Percentiles rank a stretch among this genome's conserved stretches.
Evolutionary conservation across 1,140 invertebrate genomes (phyloP).

Genomic region (Galendromus occidentalis): DNA sequence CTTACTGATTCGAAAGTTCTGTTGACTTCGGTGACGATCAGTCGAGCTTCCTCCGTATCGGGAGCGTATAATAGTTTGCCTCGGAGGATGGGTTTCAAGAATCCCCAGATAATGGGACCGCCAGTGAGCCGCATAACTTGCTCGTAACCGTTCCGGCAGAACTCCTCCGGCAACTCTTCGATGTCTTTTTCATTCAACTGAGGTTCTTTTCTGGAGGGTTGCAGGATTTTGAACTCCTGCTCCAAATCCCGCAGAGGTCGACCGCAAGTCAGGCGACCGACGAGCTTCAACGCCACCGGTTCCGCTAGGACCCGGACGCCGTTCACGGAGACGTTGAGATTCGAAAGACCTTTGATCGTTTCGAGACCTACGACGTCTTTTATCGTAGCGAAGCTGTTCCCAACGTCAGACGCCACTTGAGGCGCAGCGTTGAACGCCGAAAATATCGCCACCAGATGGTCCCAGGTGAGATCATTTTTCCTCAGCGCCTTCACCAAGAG

Average conservation of each 20-base stretch:
- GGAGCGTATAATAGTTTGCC: constrained; percentile 31
- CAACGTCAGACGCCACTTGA: not conserved
- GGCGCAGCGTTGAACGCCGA: not conserved
- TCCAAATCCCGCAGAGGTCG: constrained; percentile 18
- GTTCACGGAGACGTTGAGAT: not conserved
- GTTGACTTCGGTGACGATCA: constrained; percentile 25
- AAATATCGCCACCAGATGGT: constrained; percentile 1
- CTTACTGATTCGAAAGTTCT: not conserved
- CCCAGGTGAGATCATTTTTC: not conserved
- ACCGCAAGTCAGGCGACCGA: constrained; percentile 22
- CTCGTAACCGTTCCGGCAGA: constrained; percentile 27
- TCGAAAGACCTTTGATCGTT: constrained; percentile 10
- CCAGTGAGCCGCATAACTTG: constrained; percentile 22
- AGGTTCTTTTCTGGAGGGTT: constrained; percentile 16
- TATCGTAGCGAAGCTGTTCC: not conserved
- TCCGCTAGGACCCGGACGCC: constrained; percentile 11
- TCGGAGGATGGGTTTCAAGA: constrained; percentile 28
- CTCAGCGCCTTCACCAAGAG: not conserved
- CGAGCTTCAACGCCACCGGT: constrained; percentile 16
- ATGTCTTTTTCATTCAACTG: constrained; percentile 20
- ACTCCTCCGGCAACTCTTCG: constrained; percentile 20
- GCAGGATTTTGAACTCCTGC: constrained; percentile 18
- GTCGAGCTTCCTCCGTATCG: constrained; percentile 23
- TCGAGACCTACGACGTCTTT: constrained; percentile 3
- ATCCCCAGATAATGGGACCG: constrained; percentile 29